These are phyloP conservation scores for Scarus forsteni DNA, from an alignment of 2,797 vertebrate genomes.

Conservation along the genomic window DNA sequence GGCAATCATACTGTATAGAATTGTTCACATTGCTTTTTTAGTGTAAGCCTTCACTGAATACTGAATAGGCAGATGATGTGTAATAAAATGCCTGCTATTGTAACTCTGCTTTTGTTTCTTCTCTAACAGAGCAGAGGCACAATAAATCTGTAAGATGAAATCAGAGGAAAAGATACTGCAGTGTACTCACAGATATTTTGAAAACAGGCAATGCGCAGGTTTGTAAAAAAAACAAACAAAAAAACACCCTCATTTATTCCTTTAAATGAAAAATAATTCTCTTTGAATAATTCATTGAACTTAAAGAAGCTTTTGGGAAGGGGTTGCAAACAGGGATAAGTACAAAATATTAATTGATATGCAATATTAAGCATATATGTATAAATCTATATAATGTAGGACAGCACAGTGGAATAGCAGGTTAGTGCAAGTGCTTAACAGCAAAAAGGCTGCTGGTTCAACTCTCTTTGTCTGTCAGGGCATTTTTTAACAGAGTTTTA, in stretches of 20 bases:
- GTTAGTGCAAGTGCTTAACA: too few relatives aligned
- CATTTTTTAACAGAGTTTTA: too few relatives aligned
- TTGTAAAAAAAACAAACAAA: slow-evolving; percentile 14
- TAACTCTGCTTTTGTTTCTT: slow-evolving; percentile 61
- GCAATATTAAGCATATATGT: too few relatives aligned
- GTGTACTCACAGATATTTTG: slow-evolving; percentile 39
- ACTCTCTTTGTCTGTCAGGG: too few relatives aligned
- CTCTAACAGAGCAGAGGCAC: slow-evolving; percentile 42
- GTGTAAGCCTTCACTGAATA: slow-evolving; percentile 58
- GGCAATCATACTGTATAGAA: slow-evolving; percentile 59
- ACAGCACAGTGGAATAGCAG: too few relatives aligned
- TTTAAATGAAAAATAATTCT: too few relatives aligned
- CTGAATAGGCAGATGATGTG: slow-evolving; percentile 57
- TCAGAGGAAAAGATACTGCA: slow-evolving; percentile 30
- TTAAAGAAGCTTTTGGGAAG: too few relatives aligned
- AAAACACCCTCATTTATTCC: neutral
- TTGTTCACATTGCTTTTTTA: slow-evolving; percentile 49
- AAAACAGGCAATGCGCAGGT: slow-evolving; percentile 17
- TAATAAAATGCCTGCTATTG: slow-evolving; percentile 55
- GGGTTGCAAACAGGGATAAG: too few relatives aligned
- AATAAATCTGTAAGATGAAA: slow-evolving; percentile 47
- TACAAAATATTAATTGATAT: too few relatives aligned
- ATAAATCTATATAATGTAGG: too few relatives aligned
- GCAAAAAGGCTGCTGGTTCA: too few relatives aligned
- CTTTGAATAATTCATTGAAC: too few relatives aligned